Conservation (phyloP, 2,113 vertebrate genomes). For the Nesoenas mayeri region DNA sequence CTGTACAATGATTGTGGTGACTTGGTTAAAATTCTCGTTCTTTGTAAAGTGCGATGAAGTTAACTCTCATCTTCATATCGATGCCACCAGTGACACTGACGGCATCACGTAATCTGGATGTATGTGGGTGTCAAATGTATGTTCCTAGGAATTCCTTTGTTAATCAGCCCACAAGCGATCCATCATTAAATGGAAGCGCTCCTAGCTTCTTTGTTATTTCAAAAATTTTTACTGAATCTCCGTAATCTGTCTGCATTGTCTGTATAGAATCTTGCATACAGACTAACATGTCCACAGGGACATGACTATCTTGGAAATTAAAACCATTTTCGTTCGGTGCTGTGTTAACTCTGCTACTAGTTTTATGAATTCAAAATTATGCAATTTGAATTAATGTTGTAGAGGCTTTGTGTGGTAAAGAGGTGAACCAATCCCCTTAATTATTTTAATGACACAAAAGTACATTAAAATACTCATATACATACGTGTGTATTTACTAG, state of each 20-base stretch:
- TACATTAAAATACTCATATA: background rate
- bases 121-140: conserved; percentile 32
- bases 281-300: background rate
- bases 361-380: background rate
- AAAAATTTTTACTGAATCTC: conserved; percentile 14
- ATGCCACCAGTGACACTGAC: conserved; percentile 1
- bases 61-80: conserved; percentile 12
- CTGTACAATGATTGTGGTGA: background rate
- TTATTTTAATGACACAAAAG: background rate
- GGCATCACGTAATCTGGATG: background rate
- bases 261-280: background rate
- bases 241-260: background rate
- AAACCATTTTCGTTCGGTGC: background rate
- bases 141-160: conserved; percentile 52
- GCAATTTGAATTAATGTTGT: background rate
- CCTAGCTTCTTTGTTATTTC: background rate
- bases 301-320: background rate
- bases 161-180: conserved; percentile 61
- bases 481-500: background rate
- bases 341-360: background rate
- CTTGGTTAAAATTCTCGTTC: background rate
- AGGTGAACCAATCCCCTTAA: background rate
- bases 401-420: background rate
- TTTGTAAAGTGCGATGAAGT: background rate
- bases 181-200: conserved; percentile 51